phyloP scores from a whole-genome alignment of 2,888 invertebrate genomes.

The Orthosia incerta region DNA sequence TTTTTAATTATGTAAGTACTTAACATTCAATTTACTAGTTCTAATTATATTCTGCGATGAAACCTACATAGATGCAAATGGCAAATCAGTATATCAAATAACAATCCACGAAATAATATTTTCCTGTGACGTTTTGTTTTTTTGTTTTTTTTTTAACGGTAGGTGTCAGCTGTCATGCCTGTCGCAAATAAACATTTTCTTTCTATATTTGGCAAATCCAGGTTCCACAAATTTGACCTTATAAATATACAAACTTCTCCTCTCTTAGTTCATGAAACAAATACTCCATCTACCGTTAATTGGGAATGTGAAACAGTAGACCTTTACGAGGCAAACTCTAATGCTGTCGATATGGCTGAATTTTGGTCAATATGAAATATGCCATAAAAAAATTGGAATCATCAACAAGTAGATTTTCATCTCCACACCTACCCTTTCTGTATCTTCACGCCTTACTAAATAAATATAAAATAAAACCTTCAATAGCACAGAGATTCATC shows the following conservation, averaged over 20 bases:
- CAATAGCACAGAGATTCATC: slow-evolving; percentile 31
- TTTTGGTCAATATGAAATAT: no score
- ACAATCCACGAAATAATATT: not conserved
- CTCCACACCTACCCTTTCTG: not conserved
- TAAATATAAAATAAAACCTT: slow-evolving; percentile 36
- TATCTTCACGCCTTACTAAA: not conserved
- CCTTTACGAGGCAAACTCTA: no score
- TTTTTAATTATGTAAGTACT: not conserved
- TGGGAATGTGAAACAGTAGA: not conserved
- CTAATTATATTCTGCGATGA: not conserved
- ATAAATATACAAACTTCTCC: not conserved
- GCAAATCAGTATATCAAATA: not conserved
- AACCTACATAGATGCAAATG: not conserved
- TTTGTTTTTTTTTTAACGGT: no score
- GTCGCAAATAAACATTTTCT: no score
- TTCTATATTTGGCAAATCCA: no score
- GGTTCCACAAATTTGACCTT: not conserved
- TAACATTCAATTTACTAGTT: not conserved
- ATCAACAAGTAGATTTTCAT: not conserved
- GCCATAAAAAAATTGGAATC: no score
- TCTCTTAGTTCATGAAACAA: not conserved
- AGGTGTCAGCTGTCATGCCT: no score
- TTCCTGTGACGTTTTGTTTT: not conserved
- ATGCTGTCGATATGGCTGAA: no score
- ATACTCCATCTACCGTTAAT: not conserved